Conservation (phyloP, 2,888 invertebrate species). For the Drosophila hamatofila region DNA sequence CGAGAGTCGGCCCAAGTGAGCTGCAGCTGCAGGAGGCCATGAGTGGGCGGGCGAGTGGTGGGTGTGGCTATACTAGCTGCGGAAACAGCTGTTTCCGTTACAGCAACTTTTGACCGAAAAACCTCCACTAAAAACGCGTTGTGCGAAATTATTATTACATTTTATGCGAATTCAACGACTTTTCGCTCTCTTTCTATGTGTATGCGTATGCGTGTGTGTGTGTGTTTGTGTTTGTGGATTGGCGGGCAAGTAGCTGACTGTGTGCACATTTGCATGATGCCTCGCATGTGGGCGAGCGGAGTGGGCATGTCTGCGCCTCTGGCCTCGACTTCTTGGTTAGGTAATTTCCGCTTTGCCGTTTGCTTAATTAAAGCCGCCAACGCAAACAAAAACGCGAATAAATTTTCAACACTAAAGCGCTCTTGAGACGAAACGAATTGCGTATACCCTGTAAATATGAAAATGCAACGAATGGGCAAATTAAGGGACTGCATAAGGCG, state of each 20-base stretch:
- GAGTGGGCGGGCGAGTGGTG: not conserved
- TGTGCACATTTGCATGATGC: constrained; percentile 31
- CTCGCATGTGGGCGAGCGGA: constrained; percentile 18
- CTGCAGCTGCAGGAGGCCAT: constrained; percentile 7
- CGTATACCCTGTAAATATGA: constrained; percentile 11
- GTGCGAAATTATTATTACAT: constrained; percentile 74
- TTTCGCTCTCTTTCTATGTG: constrained; percentile 17
- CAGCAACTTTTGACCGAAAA: constrained; percentile 52
- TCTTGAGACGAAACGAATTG: constrained; percentile 23
- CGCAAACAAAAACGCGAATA: constrained; percentile 38
- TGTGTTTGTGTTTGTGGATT: constrained; percentile 21
- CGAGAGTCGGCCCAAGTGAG: not conserved
- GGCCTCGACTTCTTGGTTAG: constrained; percentile 30
- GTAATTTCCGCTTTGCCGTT: constrained; percentile 47
- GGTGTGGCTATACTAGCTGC: constrained; percentile 15
- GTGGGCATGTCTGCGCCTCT: constrained; percentile 20
- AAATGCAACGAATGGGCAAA: not conserved
- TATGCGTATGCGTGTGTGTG: no score
- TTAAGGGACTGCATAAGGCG: not conserved
- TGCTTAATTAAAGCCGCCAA: constrained; percentile 66
- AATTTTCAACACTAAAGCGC: constrained; percentile 47
- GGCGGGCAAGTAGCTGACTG: not conserved
- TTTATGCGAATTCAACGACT: constrained; percentile 78
- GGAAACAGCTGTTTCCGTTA: constrained; percentile 78
- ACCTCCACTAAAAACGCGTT: constrained; percentile 32